Evolutionary conservation across 1,140 invertebrate species (phyloP), one percentile per base, ranked within the genome.

Genomic region (Musca domestica): DNA sequence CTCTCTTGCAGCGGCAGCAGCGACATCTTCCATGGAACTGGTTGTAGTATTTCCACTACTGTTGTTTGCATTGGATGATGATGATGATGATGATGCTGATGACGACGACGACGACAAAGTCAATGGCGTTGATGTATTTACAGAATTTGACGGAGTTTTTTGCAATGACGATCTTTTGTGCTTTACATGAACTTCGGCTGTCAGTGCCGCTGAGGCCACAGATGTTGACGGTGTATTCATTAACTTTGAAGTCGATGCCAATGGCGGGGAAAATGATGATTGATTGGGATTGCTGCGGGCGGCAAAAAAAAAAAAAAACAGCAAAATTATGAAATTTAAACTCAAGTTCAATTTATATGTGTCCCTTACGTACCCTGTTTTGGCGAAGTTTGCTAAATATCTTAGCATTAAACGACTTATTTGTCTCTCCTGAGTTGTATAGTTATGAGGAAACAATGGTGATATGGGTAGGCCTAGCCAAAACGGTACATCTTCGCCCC

Each of bases 401-500:
- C 91, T 90, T 58, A 94, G 88, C 74, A 93, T 88, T 20, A 91
- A 85, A 71, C 87, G 88, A 10, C 92, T 91, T 23, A 93, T 85
- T 73, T 86, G 86, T 67, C 88, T 88, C 73, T 94, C 92, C 75
- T 86, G 85, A 61, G 83, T 82, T 0, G 87, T 89, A 83, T 90
- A 93, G 82, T 94, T 93, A 80, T 88, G 86, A 2, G 85, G 85
- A 76, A 85, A 85, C 66, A 86, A 84, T 64, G 87, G 86, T 5
- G 91, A 87, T 48, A 98, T 81, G 20, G 96, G 96, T 71, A 95
- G 88, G 14, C 96, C 97, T 73, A 99, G 87, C 72, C 96, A 89
- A 79, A 95, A 98, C 23, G 95, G 92, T 73, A 99, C 83, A 81
- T 98, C 96, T 80, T 98, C 95, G n/a, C 95, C 96, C 71, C 92